phyloP scores from a whole-genome alignment of 2,888 invertebrate genomes.

The Stomorhina lunata region DNA sequence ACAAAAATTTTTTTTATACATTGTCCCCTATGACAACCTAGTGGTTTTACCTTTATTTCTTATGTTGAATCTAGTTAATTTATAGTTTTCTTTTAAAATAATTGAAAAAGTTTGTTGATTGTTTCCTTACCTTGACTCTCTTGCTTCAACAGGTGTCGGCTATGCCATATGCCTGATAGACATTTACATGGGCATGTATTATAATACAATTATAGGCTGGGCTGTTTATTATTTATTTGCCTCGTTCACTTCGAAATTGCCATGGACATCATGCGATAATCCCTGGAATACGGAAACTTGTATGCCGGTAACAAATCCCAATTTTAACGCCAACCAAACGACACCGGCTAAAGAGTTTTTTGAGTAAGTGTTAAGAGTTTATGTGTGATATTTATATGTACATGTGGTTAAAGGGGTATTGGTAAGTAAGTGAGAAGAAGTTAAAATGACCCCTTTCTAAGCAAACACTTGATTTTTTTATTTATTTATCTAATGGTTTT shows the following conservation, averaged over 20 bases:
- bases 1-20: no score
- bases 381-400: neutral
- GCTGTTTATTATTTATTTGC: constrained; percentile 94
- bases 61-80: no score
- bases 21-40: no score
- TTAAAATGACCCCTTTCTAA: neutral
- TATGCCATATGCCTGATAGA: constrained; percentile 98
- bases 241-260: constrained; percentile 89
- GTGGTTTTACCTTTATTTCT: neutral
- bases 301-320: constrained; percentile 83
- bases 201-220: constrained; percentile 98
- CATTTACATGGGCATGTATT: constrained; percentile 97
- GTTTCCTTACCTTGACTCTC: no score
- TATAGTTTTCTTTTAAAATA: constrained; percentile 5
- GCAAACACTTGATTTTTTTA: constrained; percentile 53
- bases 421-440: neutral
- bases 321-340: constrained; percentile 82
- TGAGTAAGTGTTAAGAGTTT: constrained; percentile 83
- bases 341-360: constrained; percentile 94
- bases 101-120: constrained; percentile 59
- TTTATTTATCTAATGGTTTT: constrained; percentile 56
- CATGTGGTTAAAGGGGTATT: neutral
- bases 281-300: constrained; percentile 92
- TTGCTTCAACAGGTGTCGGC: constrained; percentile 87
- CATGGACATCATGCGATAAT: constrained; percentile 93